A percentile compares a stretch with the other conserved stretches of the same genome.
These are phyloP conservation scores for Pentalonia nigronervosa DNA, from an alignment of 1,140 invertebrate species.

Conservation along the genomic window DNA sequence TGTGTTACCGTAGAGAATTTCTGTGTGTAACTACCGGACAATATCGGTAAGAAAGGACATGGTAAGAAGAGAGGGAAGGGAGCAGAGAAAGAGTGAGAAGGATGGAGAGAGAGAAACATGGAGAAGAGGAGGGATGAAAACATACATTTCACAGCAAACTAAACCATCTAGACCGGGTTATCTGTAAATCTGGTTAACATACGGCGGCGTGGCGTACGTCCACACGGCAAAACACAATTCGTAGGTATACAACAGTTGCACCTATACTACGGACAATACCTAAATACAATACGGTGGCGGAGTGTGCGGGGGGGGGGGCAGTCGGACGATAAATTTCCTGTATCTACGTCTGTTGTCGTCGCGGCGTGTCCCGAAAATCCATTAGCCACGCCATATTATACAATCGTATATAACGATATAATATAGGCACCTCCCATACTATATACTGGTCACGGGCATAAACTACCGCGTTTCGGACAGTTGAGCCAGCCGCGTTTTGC, in stretches of 20 bases:
- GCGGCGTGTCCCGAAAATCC: not conserved
- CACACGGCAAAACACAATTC: not conserved
- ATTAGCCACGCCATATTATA: conserved; percentile 10
- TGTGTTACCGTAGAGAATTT: not conserved
- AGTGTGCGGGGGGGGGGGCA: not conserved
- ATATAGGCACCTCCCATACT: not conserved
- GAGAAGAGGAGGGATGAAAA: not conserved
- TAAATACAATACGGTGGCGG: not conserved
- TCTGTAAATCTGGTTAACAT: not conserved
- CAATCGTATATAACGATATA: not conserved
- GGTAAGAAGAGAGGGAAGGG: no score
- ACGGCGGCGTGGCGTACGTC: not conserved
- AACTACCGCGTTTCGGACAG: not conserved
- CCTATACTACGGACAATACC: not conserved
- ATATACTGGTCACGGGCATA: not conserved
- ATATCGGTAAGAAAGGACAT: not conserved
- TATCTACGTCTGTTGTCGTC: not conserved
- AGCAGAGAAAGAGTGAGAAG: not conserved
- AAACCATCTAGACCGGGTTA: not conserved
- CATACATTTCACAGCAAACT: not conserved
- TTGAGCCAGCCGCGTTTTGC: not conserved
- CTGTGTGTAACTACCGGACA: not conserved
- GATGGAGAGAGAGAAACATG: no score
- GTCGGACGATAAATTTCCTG: not conserved
- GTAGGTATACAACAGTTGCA: not conserved